Evolutionary conservation across 2,113 vertebrate genomes (phyloP).

Genomic region (Tetrax tetrax): DNA sequence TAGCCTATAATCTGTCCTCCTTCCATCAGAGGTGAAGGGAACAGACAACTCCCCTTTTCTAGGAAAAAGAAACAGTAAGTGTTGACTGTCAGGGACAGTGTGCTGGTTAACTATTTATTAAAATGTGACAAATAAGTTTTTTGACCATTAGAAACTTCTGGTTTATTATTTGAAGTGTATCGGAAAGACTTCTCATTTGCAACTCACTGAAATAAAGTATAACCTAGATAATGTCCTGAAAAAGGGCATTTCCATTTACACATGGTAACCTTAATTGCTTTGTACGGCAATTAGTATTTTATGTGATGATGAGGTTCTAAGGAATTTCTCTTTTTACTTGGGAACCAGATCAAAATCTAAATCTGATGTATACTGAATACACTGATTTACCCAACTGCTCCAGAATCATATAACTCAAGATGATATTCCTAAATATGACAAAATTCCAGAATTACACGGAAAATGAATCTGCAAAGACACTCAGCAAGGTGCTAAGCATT

Average conservation of each 20-base stretch:
- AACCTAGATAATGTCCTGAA: neutral
- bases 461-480: neutral
- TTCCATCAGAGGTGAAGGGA: neutral
- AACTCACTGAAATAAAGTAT: neutral
- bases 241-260: neutral
- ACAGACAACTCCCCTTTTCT: neutral
- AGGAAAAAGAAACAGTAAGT: neutral
- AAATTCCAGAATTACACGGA: neutral
- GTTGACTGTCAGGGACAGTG: neutral
- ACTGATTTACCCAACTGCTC: neutral
- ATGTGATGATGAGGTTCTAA: neutral
- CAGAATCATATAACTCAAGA: neutral
- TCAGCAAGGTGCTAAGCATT: neutral
- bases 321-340: neutral
- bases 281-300: neutral
- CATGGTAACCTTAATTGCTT: neutral
- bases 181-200: neutral
- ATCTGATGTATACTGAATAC: neutral
- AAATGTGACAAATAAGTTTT: neutral
- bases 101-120: neutral
- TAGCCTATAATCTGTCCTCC: neutral
- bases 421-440: neutral
- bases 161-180: neutral
- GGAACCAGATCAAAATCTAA: neutral
- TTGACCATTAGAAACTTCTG: neutral